Percentiles rank a stretch among this genome's conserved stretches.
phyloP scores from a whole-genome alignment of 2,113 vertebrate species.

The Pycnonotus jocosus region DNA sequence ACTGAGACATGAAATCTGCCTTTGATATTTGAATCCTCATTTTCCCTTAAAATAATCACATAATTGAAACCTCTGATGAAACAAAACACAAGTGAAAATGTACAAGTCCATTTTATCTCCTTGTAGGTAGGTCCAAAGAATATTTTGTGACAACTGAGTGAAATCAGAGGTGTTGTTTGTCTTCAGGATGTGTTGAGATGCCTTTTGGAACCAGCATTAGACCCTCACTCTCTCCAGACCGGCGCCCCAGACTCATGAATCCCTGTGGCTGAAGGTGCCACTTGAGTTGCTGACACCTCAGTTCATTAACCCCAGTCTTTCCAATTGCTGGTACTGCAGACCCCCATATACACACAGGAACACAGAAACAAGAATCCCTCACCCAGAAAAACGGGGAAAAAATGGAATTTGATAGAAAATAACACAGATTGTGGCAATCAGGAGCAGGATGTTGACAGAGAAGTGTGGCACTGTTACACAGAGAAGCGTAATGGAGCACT shows the following conservation, averaged over 20 bases:
- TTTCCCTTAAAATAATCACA: not conserved
- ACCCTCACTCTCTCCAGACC: not conserved
- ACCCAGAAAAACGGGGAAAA: not conserved
- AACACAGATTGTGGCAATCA: not conserved
- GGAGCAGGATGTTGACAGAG: not conserved
- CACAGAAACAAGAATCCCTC: not conserved
- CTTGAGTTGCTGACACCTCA: not conserved
- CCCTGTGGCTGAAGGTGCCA: not conserved
- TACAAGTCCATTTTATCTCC: not conserved
- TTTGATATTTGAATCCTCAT: not conserved
- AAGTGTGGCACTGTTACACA: not conserved
- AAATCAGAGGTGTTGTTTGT: not conserved
- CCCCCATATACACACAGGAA: not conserved
- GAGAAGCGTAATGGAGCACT: not conserved
- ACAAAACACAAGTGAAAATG: not conserved
- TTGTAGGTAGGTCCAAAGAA: not conserved
- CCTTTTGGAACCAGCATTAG: not conserved
- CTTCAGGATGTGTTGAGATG: not conserved
- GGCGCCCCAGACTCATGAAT: not conserved
- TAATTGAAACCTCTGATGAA: not conserved
- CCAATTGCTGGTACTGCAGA: not conserved
- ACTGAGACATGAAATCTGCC: not conserved
- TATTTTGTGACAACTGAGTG: not conserved
- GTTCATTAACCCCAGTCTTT: not conserved
- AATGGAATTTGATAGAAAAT: not conserved